Conservation (phyloP, 2,888 invertebrate genomes). For the Eilema depressum region DNA sequence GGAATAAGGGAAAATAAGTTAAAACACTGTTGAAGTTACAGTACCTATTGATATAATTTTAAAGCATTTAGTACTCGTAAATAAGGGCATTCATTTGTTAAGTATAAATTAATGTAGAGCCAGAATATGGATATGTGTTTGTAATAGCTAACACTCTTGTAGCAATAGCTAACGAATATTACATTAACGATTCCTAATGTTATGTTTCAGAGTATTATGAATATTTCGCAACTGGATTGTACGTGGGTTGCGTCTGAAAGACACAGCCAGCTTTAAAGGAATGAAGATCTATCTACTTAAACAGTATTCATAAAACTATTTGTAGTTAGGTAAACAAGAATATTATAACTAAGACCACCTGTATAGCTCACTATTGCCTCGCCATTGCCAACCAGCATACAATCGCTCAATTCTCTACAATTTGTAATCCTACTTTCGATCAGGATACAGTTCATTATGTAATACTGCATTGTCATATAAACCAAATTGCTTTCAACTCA, state of each 20-base stretch:
- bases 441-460: constrained; percentile 20
- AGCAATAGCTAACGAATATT: constrained; percentile 23
- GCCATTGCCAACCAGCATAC: constrained; percentile 61
- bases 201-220: constrained; percentile 74
- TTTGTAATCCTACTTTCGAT: constrained; percentile 20
- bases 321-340: constrained; percentile 71
- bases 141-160: constrained; percentile 25
- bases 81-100: constrained; percentile 13
- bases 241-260: constrained; percentile 68
- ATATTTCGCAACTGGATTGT: constrained; percentile 66
- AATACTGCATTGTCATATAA: constrained; percentile 23
- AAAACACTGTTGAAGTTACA: not conserved
- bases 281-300: constrained; percentile 83
- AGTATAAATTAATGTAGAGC: constrained; percentile 27
- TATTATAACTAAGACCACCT: constrained; percentile 65
- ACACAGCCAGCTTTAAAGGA: constrained; percentile 74
- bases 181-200: not conserved
- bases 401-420: constrained; percentile 42
- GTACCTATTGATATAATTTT: no score
- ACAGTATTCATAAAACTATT: constrained; percentile 85
- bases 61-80: no score
- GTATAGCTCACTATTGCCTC: constrained; percentile 73
- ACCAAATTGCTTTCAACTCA: constrained; percentile 28
- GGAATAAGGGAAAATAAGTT: not conserved
- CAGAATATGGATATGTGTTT: constrained; percentile 31